Evolutionary conservation across 2,888 invertebrate species (phyloP).

Genomic region (Ophioninae sp.): DNA sequence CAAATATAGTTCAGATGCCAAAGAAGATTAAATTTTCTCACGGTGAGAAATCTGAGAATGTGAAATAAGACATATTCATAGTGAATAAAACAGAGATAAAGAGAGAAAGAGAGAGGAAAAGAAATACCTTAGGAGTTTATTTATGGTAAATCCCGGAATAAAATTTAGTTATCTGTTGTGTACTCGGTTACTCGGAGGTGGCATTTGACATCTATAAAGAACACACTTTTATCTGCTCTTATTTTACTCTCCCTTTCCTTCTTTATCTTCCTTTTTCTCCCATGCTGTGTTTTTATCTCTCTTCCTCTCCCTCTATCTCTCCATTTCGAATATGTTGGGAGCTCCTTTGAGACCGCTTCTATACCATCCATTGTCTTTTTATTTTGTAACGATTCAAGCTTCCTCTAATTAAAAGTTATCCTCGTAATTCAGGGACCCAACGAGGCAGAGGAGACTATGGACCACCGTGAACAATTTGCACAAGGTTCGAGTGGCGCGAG

Average conservation of each 20-base stretch:
- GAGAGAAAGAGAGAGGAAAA: background rate
- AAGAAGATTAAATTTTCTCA: too few species aligned
- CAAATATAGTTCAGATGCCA: too few species aligned
- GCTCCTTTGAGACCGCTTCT: conserved; percentile 10
- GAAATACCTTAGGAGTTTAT: background rate
- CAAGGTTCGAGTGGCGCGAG: conserved; percentile 23
- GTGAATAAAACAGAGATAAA: too few species aligned
- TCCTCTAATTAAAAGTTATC: conserved; percentile 58
- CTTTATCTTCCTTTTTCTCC: background rate
- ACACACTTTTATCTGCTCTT: background rate
- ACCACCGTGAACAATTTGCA: conserved; percentile 45
- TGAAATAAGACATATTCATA: too few species aligned
- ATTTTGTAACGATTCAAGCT: conserved; percentile 42
- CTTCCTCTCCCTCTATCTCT: background rate
- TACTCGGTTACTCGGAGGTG: background rate
- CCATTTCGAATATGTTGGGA: conserved; percentile 8
- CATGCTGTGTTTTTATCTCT: background rate
- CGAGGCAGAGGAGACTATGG: conserved; percentile 14
- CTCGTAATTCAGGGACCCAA: conserved; percentile 45
- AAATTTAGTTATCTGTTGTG: background rate
- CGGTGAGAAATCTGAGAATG: background rate
- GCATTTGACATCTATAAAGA: background rate
- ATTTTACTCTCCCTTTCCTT: background rate
- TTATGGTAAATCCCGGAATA: background rate
- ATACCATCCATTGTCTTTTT: conserved; percentile 52